Evolutionary conservation across 1,140 invertebrate genomes (phyloP).

Genomic region (Diachasmimorpha longicaudata): DNA sequence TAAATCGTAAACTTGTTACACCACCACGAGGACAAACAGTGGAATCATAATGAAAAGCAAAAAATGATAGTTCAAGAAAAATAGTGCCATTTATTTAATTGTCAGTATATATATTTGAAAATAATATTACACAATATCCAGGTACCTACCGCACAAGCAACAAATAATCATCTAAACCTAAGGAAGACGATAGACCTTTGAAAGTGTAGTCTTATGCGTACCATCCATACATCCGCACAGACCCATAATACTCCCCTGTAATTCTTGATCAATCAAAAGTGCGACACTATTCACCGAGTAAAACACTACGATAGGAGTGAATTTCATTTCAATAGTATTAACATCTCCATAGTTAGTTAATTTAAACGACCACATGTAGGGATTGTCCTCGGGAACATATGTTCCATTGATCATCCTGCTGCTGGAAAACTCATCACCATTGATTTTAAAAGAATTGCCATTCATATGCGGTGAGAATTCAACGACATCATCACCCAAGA

Average conservation of each 20-base stretch:
- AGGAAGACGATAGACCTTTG: neutral
- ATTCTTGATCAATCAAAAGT: slow-evolving; percentile 7
- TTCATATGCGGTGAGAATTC: slow-evolving; percentile 31
- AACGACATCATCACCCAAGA: slow-evolving; percentile 27
- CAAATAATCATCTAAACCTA: neutral
- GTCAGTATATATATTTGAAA: no score
- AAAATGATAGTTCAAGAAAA: no score
- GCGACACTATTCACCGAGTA: slow-evolving; percentile 29
- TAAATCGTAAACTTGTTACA: no score
- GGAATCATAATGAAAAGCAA: no score
- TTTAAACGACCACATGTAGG: slow-evolving; percentile 16
- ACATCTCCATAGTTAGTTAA: slow-evolving; percentile 26
- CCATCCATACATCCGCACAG: slow-evolving; percentile 39
- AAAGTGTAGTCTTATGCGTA: slow-evolving; percentile 6
- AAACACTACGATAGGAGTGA: slow-evolving; percentile 20
- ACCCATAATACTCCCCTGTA: slow-evolving; percentile 37
- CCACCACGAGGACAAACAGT: no score
- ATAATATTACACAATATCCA: no score
- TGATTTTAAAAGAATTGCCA: slow-evolving; percentile 22
- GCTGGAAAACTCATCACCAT: slow-evolving; percentile 29
- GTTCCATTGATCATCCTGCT: neutral
- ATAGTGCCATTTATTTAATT: no score
- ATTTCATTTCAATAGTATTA: slow-evolving; percentile 26
- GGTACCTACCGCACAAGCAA: no score
- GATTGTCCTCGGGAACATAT: neutral